Base-by-base conservation (phyloP, 2,797 vertebrate genomes). In the Mallotus villosus region DNA sequence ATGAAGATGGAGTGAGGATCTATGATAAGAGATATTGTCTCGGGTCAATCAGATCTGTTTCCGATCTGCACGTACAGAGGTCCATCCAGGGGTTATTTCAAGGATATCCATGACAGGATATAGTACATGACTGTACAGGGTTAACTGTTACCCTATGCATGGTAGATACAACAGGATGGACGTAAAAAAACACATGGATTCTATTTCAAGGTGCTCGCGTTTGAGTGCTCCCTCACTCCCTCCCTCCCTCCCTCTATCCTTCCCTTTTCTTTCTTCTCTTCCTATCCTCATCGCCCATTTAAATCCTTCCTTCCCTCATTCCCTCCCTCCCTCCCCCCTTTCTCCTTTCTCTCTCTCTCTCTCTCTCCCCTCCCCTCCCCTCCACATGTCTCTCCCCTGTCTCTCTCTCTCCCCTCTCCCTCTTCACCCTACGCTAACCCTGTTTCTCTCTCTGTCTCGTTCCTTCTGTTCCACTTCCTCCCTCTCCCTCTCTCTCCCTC, bases 161-260 rank as follows among this genome's bases (percentile, higher is more conserved):
- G 68, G 73, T 77, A 76, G 71, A 74, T 73, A 21, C 63, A 66
- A 75, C 22, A 78, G 78, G 82, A 87, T 81, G 78, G 76, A 88
- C 82, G 75, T 72, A 67, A 55, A 74, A 55, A 74, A 78, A 80
- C 74, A 74, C 61, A 77, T 34, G 68, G 74, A 67, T 80, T 85
- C 84, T 91, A 88, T 88, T 88, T 82, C 41, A 34, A 73, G 83
- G 70, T 77, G 67, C 82, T 68, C 71, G 74, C 84, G 72, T 3
- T 79, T 37, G 65, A 64, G 68, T 70, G 79, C 71, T 24, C 61
- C 29, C 71, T 75, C 21, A 5, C 25, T 57, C 46, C 34, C 25
- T 57, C 24, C 79, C 81, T 78, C 72, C 25, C 77, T 67, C 74
- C 70, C 37, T 68, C 78, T 77, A 1, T 62, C 49, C 8, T 19